phyloP scores from a whole-genome alignment of 2,888 invertebrate species.

The Lepetodrilus schrolli region DNA sequence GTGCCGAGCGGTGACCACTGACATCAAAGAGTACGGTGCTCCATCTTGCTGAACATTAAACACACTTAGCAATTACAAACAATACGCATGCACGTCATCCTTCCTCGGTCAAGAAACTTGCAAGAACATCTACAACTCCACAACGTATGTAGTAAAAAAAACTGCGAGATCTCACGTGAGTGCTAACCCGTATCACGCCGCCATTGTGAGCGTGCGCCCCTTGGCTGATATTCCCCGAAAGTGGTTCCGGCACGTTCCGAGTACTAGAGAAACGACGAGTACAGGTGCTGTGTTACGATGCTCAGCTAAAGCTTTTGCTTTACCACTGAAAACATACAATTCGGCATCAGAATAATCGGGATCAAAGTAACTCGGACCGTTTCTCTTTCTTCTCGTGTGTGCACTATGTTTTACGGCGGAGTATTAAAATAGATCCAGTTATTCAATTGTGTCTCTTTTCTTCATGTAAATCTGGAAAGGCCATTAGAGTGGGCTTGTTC shows the following conservation, averaged over 20 bases:
- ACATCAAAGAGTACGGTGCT: slow-evolving; percentile 18
- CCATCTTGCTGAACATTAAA: slow-evolving; percentile 22
- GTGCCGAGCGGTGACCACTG: neutral
- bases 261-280: neutral
- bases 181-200: slow-evolving; percentile 17
- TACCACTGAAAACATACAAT: slow-evolving; percentile 28
- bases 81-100: neutral
- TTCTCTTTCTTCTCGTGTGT: neutral
- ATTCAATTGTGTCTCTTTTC: slow-evolving; percentile 29
- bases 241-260: slow-evolving; percentile 11
- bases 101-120: neutral
- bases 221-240: neutral
- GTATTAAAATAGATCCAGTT: slow-evolving; percentile 25
- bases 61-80: slow-evolving; percentile 22
- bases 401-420: slow-evolving; percentile 26
- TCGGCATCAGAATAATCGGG: slow-evolving; percentile 19
- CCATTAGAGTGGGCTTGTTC: slow-evolving; percentile 3
- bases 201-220: slow-evolving; percentile 15
- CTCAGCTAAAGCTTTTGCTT: slow-evolving; percentile 1
- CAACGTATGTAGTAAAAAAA: neutral
- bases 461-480: neutral
- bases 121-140: neutral
- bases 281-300: slow-evolving; percentile 22
- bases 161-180: slow-evolving; percentile 18
- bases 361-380: slow-evolving; percentile 2